Conservation (phyloP, 2,797 vertebrate species). For the Calcarius lapponicus region DNA sequence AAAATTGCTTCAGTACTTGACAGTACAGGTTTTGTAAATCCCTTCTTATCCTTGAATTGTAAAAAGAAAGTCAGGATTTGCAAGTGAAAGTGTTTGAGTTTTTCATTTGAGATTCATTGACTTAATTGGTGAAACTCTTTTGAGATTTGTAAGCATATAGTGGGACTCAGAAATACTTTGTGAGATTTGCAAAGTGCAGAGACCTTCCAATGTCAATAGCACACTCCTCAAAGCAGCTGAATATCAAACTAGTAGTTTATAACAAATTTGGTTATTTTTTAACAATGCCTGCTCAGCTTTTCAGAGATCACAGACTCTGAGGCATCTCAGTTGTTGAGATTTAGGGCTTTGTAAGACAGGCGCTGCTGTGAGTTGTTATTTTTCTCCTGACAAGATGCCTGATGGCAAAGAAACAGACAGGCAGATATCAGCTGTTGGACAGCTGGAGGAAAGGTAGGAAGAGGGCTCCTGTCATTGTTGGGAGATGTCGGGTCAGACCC, state of each 20-base stretch:
- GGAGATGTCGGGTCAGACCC: not conserved
- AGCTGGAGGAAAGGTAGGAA: not conserved
- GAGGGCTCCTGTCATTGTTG: not conserved
- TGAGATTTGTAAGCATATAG: constrained; percentile 1
- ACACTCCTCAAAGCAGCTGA: not conserved
- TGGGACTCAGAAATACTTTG: not conserved
- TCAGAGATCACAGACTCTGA: not conserved
- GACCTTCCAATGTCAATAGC: not conserved
- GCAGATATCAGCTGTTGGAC: not conserved
- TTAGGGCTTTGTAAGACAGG: not conserved
- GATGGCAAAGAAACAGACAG: not conserved
- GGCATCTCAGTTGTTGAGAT: not conserved
- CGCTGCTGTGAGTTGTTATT: not conserved
- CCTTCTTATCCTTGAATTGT: constrained; percentile 27
- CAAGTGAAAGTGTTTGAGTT: constrained; percentile 28
- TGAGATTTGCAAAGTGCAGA: constrained; percentile 10
- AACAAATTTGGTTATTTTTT: not conserved
- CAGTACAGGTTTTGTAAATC: not conserved
- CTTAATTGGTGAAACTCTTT: constrained; percentile 44
- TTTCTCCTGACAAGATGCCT: not conserved
- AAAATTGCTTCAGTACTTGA: constrained; percentile 18
- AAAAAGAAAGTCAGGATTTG: constrained; percentile 47
- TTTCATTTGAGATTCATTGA: not conserved
- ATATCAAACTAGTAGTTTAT: not conserved
- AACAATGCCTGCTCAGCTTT: not conserved